Evolutionary conservation across 2,797 vertebrate genomes (phyloP).

Genomic region (Melanotaenia parkinsoni): DNA sequence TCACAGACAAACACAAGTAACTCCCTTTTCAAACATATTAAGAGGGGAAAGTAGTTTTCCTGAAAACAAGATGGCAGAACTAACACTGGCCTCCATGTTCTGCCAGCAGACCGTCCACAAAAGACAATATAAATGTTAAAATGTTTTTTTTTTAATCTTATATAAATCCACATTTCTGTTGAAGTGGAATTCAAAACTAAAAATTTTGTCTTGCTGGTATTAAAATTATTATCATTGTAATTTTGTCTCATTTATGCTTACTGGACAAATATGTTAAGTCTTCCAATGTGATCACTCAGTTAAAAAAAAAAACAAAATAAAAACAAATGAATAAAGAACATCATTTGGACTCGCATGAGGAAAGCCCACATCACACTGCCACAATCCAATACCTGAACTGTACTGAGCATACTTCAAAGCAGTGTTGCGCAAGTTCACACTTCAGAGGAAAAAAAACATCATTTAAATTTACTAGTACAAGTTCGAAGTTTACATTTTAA

Average conservation of each 20-base stretch:
- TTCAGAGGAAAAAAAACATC: background rate
- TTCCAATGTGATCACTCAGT: conserved; percentile 1
- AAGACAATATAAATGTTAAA: background rate
- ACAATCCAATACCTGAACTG: conserved; percentile 8
- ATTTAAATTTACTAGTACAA: background rate
- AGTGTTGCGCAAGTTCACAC: conserved; percentile 1
- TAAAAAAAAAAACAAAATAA: background rate
- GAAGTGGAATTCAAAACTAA: background rate
- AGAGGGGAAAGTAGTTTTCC: background rate
- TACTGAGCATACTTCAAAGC: background rate
- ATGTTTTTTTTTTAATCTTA: background rate
- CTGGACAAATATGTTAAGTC: background rate
- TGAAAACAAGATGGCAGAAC: too few relatives aligned
- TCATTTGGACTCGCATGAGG: conserved; percentile 23
- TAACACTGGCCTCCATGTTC: background rate
- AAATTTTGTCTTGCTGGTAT: too few relatives aligned
- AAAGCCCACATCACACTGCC: conserved; percentile 25
- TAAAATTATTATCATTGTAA: too few relatives aligned
- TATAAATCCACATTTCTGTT: background rate
- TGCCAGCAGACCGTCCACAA: background rate
- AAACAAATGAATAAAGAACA: background rate
- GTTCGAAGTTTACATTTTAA: background rate
- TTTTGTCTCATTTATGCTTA: too few relatives aligned
- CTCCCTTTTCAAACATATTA: too few relatives aligned
- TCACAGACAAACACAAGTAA: too few relatives aligned